Evolutionary conservation across 1,140 invertebrate genomes (phyloP).

Genomic region (Drosophila nigromelanica): DNA sequence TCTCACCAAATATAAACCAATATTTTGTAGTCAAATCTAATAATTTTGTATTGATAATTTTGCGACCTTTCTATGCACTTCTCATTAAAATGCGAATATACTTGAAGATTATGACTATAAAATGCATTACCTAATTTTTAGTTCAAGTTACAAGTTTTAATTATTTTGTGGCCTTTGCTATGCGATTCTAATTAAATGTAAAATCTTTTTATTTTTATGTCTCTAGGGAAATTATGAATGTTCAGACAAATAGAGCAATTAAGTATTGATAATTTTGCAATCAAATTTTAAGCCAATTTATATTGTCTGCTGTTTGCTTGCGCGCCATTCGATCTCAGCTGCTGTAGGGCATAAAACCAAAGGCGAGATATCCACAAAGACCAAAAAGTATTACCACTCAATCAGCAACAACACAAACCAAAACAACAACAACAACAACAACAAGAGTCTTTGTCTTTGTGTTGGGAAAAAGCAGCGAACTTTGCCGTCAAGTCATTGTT

Average conservation of each 20-base stretch:
- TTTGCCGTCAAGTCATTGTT: slow-evolving; percentile 79
- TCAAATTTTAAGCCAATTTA: not conserved
- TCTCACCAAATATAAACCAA: not conserved
- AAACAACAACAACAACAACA: slow-evolving; percentile 30
- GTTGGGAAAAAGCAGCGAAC: slow-evolving; percentile 60
- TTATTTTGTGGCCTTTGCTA: too few relatives aligned
- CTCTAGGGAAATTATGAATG: not conserved
- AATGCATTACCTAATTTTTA: too few relatives aligned
- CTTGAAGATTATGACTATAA: too few relatives aligned
- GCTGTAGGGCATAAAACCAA: slow-evolving; percentile 1
- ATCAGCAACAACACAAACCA: slow-evolving; percentile 42
- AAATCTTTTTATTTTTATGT: too few relatives aligned
- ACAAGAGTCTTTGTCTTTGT: slow-evolving; percentile 66
- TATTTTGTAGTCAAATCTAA: too few relatives aligned
- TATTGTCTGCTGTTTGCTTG: not conserved
- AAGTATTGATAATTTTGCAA: not conserved
- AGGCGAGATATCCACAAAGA: slow-evolving; percentile 2
- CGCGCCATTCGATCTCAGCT: not conserved
- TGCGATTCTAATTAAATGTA: too few relatives aligned
- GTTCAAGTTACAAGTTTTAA: too few relatives aligned
- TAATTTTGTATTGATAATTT: too few relatives aligned
- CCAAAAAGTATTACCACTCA: slow-evolving; percentile 64
- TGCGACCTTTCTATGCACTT: not conserved
- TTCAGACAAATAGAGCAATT: not conserved
- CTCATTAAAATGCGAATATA: not conserved